A percentile compares a stretch with the other conserved stretches of the same genome.
phyloP scores from a whole-genome alignment of 2,888 invertebrate genomes.

The Napeogenes sylphis region DNA sequence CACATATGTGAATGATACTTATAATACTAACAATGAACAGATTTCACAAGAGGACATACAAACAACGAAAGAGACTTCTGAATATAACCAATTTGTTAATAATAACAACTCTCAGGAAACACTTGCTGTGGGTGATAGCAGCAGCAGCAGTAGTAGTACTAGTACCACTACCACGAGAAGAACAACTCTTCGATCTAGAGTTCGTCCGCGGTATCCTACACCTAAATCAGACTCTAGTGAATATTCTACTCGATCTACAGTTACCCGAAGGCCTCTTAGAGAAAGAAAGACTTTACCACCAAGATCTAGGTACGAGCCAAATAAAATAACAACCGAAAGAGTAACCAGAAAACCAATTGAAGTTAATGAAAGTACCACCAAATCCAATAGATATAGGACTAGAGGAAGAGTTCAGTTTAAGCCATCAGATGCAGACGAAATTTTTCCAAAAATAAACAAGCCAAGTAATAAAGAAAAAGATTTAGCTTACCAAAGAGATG shows the following conservation, averaged over 20 bases:
- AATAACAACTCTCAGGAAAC: conserved; percentile 44
- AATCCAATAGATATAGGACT: conserved; percentile 56
- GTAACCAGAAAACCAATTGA: conserved; percentile 48
- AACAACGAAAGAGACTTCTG: conserved; percentile 43
- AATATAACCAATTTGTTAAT: conserved; percentile 50
- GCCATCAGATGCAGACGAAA: conserved; percentile 59
- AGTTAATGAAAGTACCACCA: conserved; percentile 57
- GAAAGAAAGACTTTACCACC: conserved; percentile 70
- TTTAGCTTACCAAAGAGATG: conserved; percentile 80
- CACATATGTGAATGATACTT: conserved; percentile 39
- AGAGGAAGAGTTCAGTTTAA: conserved; percentile 76
- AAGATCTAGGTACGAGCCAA: conserved; percentile 61
- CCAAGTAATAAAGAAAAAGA: conserved; percentile 55
- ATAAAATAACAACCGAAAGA: conserved; percentile 63
- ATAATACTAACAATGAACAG: conserved; percentile 41
- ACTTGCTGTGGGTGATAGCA: conserved; percentile 37
- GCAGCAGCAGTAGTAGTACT: conserved; percentile 49
- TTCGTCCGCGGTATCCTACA: conserved; percentile 65
- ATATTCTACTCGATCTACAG: conserved; percentile 54
- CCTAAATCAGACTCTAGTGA: conserved; percentile 64
- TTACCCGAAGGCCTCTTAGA: conserved; percentile 72
- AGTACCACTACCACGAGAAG: conserved; percentile 61
- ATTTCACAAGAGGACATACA: conserved; percentile 37
- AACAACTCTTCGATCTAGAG: conserved; percentile 53
- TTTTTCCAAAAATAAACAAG: conserved; percentile 50